Percentiles rank a stretch among this genome's conserved stretches.
These are phyloP conservation scores for Xerus inauris DNA, from an alignment of 2,113 vertebrate species.

Conservation along the genomic window DNA sequence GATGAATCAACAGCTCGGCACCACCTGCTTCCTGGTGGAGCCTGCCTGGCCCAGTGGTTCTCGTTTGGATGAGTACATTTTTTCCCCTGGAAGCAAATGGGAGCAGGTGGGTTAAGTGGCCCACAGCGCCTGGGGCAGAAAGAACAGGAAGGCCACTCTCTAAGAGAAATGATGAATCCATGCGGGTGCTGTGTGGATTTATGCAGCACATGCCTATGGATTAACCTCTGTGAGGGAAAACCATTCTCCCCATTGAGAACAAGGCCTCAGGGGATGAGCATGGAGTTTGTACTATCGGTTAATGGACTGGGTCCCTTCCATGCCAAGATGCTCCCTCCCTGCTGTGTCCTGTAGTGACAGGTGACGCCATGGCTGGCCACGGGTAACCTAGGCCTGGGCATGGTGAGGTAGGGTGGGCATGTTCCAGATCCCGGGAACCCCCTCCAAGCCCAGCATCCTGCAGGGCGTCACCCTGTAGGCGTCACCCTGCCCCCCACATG, in stretches of 20 bases:
- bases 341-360: neutral
- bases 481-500: rapidly evolving
- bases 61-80: neutral
- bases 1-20: neutral
- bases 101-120: neutral
- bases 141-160: neutral
- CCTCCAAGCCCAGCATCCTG: neutral
- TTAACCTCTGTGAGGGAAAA: neutral
- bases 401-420: neutral
- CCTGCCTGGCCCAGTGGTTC: neutral
- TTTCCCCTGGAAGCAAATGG: neutral
- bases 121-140: neutral
- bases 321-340: neutral
- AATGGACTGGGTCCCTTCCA: neutral
- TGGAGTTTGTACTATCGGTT: neutral
- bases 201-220: neutral
- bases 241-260: neutral
- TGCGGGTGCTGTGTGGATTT: neutral
- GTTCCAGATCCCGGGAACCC: neutral
- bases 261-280: neutral
- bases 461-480: neutral
- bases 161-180: neutral
- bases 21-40: neutral
- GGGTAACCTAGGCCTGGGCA: neutral
- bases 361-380: neutral